phyloP scores from a whole-genome alignment of 1,140 invertebrate species.

The Agrilus planipennis region DNA sequence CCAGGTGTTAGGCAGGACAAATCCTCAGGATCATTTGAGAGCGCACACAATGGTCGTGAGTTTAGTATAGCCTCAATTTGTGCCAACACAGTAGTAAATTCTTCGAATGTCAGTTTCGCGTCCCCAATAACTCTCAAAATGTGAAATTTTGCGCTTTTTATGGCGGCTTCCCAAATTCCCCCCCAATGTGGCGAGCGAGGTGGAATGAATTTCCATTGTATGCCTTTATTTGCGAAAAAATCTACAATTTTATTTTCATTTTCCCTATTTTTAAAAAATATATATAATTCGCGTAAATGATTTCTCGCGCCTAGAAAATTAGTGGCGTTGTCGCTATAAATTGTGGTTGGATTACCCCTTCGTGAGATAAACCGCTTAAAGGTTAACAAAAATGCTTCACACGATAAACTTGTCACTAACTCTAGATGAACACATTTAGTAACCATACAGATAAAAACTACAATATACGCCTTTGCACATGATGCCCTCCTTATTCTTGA shows the following conservation, averaged over 20 bases:
- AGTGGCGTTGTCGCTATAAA: constrained; percentile 29
- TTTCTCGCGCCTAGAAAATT: constrained; percentile 25
- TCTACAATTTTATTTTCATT: constrained; percentile 3
- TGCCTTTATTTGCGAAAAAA: constrained; percentile 11
- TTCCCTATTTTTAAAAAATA: constrained; percentile 3
- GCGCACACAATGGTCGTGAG: background rate
- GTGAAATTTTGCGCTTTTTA: constrained; percentile 19
- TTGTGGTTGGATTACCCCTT: constrained; percentile 15
- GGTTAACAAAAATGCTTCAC: constrained; percentile 25
- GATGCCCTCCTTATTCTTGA: too few species aligned
- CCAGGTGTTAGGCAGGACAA: background rate
- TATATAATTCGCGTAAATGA: constrained; percentile 15
- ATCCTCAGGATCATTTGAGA: background rate
- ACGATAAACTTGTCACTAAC: constrained; percentile 18
- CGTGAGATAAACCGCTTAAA: constrained; percentile 26
- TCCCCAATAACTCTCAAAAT: constrained; percentile 7
- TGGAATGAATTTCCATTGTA: constrained; percentile 19
- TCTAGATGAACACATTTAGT: too few species aligned
- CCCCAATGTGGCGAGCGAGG: constrained; percentile 19
- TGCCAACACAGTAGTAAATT: background rate
- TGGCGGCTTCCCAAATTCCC: constrained; percentile 19
- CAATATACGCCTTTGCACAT: too few species aligned
- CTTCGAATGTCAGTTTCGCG: background rate
- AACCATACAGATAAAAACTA: too few species aligned
- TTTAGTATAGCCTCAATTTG: constrained; percentile 3